Conservation (phyloP, 2,888 invertebrate species). For the Pristionchus maxplancki region DNA sequence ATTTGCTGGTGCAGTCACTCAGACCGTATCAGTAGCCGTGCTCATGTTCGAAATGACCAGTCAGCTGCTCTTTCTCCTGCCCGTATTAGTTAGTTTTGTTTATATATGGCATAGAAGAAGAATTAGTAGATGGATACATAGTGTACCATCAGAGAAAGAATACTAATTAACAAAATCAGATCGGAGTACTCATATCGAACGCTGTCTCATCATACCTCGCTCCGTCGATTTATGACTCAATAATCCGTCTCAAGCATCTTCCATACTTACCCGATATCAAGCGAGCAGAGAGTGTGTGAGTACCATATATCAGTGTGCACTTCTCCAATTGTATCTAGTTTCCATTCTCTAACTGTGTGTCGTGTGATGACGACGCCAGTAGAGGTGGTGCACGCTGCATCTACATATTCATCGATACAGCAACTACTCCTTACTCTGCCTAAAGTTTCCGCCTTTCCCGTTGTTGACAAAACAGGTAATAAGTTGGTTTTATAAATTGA, state of each 20-base stretch:
- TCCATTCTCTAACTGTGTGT: slow-evolving; percentile 83
- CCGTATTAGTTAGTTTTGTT: slow-evolving; percentile 90
- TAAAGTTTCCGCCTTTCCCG: slow-evolving; percentile 88
- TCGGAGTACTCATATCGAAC: slow-evolving; percentile 94
- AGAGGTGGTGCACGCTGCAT: slow-evolving; percentile 79
- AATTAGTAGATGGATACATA: no score
- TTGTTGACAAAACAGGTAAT: slow-evolving; percentile 90
- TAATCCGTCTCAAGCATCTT: slow-evolving; percentile 95
- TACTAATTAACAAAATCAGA: slow-evolving; percentile 80
- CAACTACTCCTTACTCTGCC: slow-evolving; percentile 87
- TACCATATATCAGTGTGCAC: slow-evolving; percentile 65
- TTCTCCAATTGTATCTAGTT: slow-evolving; percentile 82
- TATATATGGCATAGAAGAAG: no score
- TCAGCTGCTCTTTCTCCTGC: slow-evolving; percentile 96
- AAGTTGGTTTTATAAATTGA: slow-evolving; percentile 76
- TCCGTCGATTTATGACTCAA: slow-evolving; percentile 98
- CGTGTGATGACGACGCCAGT: slow-evolving; percentile 90
- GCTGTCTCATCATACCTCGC: slow-evolving; percentile 95
- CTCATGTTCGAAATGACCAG: slow-evolving; percentile 99
- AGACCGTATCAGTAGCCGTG: slow-evolving; percentile 93
- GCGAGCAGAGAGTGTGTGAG: slow-evolving; percentile 62
- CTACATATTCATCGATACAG: slow-evolving; percentile 85
- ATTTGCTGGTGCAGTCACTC: slow-evolving; percentile 94
- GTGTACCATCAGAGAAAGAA: no score
- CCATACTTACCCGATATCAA: slow-evolving; percentile 94